These are phyloP conservation scores for Potamarius usumacintae DNA, from an alignment of 2,113 vertebrate genomes.

Conservation along the genomic window DNA sequence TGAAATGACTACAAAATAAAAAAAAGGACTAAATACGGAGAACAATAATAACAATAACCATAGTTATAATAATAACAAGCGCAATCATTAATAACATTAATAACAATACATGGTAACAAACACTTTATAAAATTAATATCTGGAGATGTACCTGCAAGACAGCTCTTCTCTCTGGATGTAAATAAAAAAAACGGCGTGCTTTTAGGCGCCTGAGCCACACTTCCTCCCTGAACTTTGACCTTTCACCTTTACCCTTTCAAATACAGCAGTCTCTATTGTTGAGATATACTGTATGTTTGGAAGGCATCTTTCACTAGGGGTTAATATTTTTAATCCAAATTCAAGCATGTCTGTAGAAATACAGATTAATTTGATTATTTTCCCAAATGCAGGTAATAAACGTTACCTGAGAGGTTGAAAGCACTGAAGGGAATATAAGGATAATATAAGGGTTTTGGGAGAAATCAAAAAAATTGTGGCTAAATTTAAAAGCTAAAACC, in stretches of 20 bases:
- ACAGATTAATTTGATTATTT: constrained; percentile 2
- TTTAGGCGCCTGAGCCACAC: constrained; percentile 30
- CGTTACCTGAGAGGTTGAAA: background rate
- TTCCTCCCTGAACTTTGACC: constrained; percentile 41
- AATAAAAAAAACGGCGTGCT: constrained; percentile 38
- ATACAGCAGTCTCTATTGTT: constrained; percentile 36
- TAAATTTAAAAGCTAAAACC: constrained; percentile 37
- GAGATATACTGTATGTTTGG: constrained; percentile 28
- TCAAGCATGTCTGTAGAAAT: constrained; percentile 24
- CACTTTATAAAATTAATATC: constrained; percentile 63
- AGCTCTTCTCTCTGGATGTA: constrained; percentile 49
- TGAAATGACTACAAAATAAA: constrained; percentile 68
- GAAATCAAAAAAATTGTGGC: background rate
- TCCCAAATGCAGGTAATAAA: constrained; percentile 1
- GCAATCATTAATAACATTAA: constrained; percentile 57
- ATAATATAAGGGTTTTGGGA: background rate
- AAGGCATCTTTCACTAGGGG: constrained; percentile 12
- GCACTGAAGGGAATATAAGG: background rate
- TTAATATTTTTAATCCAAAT: constrained; percentile 11
- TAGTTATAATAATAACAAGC: constrained; percentile 71
- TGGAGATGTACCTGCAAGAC: constrained; percentile 62
- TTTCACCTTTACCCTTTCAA: constrained; percentile 19
- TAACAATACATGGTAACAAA: constrained; percentile 53
- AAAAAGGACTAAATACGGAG: constrained; percentile 54
- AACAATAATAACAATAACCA: constrained; percentile 78